Conservation (phyloP, 2,113 vertebrate species). For the Pimephales promelas region DNA sequence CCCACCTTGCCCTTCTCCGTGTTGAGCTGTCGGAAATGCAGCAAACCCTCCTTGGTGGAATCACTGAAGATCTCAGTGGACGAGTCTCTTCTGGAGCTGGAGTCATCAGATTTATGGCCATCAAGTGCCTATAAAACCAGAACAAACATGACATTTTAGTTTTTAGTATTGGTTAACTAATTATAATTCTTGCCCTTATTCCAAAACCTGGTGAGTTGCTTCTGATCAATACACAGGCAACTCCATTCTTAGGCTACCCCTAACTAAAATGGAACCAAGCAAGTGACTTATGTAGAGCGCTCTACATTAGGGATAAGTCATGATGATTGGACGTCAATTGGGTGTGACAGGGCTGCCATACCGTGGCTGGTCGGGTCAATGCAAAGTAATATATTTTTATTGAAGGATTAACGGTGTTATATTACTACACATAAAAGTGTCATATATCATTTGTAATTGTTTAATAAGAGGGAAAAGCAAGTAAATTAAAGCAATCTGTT, state of each 20-base stretch:
- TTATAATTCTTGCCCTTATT: not conserved
- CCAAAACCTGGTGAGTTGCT: not conserved
- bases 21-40: conserved; percentile 88
- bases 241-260: not conserved
- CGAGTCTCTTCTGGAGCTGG: conserved; percentile 87
- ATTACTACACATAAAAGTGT: no score
- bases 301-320: not conserved
- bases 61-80: conserved; percentile 88
- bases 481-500: no score
- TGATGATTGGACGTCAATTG: no score
- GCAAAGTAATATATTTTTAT: no score
- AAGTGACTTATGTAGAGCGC: not conserved
- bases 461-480: no score
- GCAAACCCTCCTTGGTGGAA: conserved; percentile 90
- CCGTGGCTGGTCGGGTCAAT: no score
- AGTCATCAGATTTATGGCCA: conserved; percentile 86
- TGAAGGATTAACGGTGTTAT: no score
- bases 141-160: not conserved
- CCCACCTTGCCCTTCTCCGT: conserved; percentile 95
- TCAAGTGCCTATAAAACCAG: conserved; percentile 76
- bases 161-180: not conserved
- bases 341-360: no score
- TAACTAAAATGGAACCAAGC: not conserved
- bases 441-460: no score
- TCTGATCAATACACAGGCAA: conserved; percentile 1